Conservation (phyloP, 2,113 vertebrate species). For the Todiramphus chloris region DNA sequence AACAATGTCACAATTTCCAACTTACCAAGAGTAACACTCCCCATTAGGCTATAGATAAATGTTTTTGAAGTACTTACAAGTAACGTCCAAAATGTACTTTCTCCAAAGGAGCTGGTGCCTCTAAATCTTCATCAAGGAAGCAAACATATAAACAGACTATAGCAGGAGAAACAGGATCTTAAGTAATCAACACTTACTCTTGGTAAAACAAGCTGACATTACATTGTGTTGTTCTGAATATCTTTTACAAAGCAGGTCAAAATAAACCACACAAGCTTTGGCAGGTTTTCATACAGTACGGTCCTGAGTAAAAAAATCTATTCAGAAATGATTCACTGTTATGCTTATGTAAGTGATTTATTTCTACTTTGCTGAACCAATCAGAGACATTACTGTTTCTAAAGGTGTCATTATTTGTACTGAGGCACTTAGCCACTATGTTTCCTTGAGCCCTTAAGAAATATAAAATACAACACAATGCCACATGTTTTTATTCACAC, state of each 20-base stretch:
- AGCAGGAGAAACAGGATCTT: conserved; percentile 22
- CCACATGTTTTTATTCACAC: not conserved
- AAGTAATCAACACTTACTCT: conserved; percentile 22
- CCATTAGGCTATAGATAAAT: not conserved
- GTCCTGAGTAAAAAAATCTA: not conserved
- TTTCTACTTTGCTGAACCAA: not conserved
- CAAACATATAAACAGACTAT: conserved; percentile 21
- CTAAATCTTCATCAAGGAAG: conserved; percentile 36
- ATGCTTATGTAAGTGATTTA: not conserved
- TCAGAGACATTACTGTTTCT: not conserved
- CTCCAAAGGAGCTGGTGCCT: not conserved
- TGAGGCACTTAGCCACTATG: not conserved
- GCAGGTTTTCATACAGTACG: not conserved
- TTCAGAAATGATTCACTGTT: conserved; percentile 17
- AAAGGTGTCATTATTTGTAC: conserved; percentile 18
- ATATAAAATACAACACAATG: not conserved
- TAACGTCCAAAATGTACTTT: not conserved
- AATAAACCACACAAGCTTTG: not conserved
- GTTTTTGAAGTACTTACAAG: not conserved
- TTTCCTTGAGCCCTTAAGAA: not conserved
- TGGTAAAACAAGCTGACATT: conserved; percentile 27
- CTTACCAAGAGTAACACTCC: not conserved
- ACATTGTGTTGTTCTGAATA: not conserved
- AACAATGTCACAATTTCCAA: not conserved
- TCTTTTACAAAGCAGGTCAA: conserved; percentile 25